Conservation (phyloP, 2,888 invertebrate genomes). For the Lasioglossum marginatum region DNA sequence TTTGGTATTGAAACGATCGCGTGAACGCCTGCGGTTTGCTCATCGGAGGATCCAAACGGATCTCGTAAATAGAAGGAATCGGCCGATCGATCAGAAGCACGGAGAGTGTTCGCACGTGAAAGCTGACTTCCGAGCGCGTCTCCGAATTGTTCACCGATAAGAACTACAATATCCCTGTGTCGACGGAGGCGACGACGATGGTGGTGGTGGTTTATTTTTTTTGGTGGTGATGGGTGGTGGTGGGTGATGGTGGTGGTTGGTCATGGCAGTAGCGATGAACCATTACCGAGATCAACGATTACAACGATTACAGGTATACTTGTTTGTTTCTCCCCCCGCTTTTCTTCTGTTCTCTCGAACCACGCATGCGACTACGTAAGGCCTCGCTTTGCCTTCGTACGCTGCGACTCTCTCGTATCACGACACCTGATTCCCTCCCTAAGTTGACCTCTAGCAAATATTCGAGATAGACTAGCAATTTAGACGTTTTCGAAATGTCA, state of each 20-base stretch:
- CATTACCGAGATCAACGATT: constrained; percentile 66
- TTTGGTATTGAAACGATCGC: background rate
- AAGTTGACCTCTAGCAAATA: background rate
- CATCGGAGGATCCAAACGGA: background rate
- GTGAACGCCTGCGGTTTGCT: background rate
- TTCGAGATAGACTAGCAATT: too few species aligned
- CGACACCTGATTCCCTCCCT: background rate
- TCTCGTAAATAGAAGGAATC: background rate
- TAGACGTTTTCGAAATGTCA: background rate
- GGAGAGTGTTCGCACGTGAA: constrained; percentile 41
- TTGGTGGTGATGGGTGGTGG: constrained; percentile 2
- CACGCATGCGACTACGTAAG: constrained; percentile 71
- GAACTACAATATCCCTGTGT: constrained; percentile 25
- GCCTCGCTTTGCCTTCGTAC: constrained; percentile 64
- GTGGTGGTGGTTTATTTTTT: background rate
- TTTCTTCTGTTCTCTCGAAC: constrained; percentile 43
- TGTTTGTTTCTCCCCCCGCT: constrained; percentile 29
- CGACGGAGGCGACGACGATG: constrained; percentile 51
- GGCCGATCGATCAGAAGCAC: background rate
- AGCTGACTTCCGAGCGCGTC: constrained; percentile 55
- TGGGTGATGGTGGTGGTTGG: constrained; percentile 35
- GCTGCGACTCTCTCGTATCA: constrained; percentile 60
- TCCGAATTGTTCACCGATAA: constrained; percentile 32
- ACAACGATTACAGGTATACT: constrained; percentile 38
- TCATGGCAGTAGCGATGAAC: constrained; percentile 63